Conservation (phyloP, 2,888 invertebrate genomes). For the Nemotelus pantherinus region DNA sequence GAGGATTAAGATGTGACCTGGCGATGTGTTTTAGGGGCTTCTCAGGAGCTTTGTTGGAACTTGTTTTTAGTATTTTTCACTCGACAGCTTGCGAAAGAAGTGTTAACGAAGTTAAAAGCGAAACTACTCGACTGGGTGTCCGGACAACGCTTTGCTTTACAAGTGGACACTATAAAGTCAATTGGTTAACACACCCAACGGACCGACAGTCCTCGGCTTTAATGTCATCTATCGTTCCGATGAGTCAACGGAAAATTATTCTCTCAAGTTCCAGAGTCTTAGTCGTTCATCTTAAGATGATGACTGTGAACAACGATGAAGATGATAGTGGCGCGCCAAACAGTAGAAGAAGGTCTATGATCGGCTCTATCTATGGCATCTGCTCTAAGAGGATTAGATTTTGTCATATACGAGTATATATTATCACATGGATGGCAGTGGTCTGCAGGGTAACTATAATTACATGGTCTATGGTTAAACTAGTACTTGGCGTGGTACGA, state of each 20-base stretch:
- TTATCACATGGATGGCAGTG: not conserved
- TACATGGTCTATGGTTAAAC: slow-evolving; percentile 20
- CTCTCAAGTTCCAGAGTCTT: not conserved
- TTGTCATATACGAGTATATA: slow-evolving; percentile 21
- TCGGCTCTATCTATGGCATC: not conserved
- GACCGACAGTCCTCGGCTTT: not conserved
- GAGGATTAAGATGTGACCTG: slow-evolving; percentile 19
- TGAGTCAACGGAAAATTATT: slow-evolving; percentile 37
- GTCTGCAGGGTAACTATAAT: slow-evolving; percentile 21
- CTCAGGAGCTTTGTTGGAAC: not conserved
- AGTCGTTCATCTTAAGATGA: not conserved
- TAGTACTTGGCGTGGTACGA: not conserved
- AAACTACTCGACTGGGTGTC: not conserved
- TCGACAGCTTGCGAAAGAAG: not conserved
- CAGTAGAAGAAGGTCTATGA: slow-evolving; percentile 25
- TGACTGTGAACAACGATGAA: not conserved
- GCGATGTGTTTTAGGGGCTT: not conserved
- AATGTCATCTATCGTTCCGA: slow-evolving; percentile 10
- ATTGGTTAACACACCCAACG: slow-evolving; percentile 19
- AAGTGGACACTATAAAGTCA: slow-evolving; percentile 18
- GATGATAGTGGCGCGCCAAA: slow-evolving; percentile 16
- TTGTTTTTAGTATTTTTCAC: not conserved
- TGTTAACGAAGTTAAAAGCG: not conserved
- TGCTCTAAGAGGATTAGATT: slow-evolving; percentile 32
- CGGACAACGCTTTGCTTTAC: not conserved